Base-by-base conservation (phyloP, 2,888 invertebrate species). In the Agriopis aurantiaria region DNA sequence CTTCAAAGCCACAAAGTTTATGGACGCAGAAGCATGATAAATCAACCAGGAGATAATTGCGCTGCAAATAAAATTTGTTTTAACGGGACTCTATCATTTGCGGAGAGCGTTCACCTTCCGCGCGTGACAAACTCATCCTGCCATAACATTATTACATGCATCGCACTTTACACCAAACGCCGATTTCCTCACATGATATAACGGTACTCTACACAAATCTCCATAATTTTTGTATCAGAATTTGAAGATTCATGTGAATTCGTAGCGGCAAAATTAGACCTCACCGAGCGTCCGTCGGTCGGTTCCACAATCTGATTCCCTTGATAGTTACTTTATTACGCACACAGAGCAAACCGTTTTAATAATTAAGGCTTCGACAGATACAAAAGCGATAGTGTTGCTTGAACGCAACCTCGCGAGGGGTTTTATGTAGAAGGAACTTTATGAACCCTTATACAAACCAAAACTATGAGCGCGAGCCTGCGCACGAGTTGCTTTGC, bases 81-180 rank as follows among this genome's bases (percentile, higher is more conserved):
- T 82, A 86, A 85, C 86, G 81, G 83, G 78, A 82, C 74, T 17
- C 11, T 80, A 83, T 84, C 86, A 86, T 91, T 90, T 88, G 85
- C 85, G 56, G 75, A 89, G 92, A 84, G 82, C 92, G 78, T 91
- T 93, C 88, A 92, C 90, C 92, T 46, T n/a, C 48, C 73, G 79
- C 85, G 85, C 91, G 91, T 91, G 91, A 92, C 92, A 88, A 81
- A 83, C 82, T 80, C 87, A 91, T 89, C 87, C 87, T 80, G 83
- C 80, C 87, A 82, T 86, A 86, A 88, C 88, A 85, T 84, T 87
- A 85, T 82, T 65, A 69, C 80, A 83, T 79, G 83, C 77, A 81
- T 80, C 67, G 65, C 72, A 75, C 69, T 71, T 71, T 68, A 72
- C 56, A 69, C 59, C 62, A 59, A 70, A 63, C 59, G 65, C 12